Percentiles rank a stretch among this genome's conserved stretches.
Conservation (phyloP, 2,797 vertebrate species). For the Sciurus carolinensis region DNA sequence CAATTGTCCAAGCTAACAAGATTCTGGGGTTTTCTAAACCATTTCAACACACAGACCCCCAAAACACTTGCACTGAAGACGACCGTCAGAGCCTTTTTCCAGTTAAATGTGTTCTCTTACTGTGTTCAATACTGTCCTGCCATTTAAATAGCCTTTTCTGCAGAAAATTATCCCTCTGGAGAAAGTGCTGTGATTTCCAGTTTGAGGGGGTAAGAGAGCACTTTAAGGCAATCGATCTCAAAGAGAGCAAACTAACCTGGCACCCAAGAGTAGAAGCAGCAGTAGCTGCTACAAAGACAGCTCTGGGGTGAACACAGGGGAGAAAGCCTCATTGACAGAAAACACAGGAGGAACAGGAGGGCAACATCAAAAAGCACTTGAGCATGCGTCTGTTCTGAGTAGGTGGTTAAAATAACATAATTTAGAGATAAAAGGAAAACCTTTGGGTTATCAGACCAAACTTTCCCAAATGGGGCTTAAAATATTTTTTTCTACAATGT, state of each 20-base stretch:
- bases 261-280: background rate
- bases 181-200: conserved; percentile 37
- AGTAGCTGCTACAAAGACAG: background rate
- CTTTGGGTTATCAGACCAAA: background rate
- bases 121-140: background rate
- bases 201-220: background rate
- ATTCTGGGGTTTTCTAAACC: conserved; percentile 65
- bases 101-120: conserved; percentile 38
- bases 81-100: background rate
- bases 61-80: background rate
- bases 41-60: background rate
- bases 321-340: background rate
- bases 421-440: background rate
- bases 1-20: conserved; percentile 45
- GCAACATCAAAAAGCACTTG: background rate
- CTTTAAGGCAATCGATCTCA: background rate
- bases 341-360: background rate
- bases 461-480: background rate
- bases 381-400: background rate
- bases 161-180: conserved; percentile 48
- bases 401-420: background rate
- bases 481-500: background rate
- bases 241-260: background rate
- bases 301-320: background rate
- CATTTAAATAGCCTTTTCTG: conserved; percentile 51